Evolutionary conservation across 2,113 vertebrate genomes (phyloP).

Genomic region (Otis tarda): DNA sequence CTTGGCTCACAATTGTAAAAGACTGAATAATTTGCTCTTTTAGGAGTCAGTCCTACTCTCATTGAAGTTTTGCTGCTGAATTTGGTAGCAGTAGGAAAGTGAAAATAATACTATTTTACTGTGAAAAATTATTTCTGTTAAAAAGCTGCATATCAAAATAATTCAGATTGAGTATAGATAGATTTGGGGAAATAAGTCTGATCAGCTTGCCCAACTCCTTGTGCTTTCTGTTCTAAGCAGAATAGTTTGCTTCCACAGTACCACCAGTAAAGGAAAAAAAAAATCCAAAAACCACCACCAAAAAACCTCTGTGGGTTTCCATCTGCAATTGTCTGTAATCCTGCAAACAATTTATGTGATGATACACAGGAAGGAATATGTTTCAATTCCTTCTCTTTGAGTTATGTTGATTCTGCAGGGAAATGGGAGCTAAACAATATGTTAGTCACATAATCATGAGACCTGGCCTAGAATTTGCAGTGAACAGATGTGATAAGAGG

Average conservation of each 20-base stretch:
- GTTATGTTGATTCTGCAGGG: neutral
- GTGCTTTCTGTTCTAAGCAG: neutral
- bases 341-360: neutral
- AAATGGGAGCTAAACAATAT: neutral
- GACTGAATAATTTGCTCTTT: neutral
- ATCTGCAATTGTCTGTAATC: neutral
- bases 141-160: neutral
- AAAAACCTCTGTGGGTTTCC: neutral
- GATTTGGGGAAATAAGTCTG: neutral
- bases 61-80: neutral
- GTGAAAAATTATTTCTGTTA: neutral
- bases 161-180: neutral
- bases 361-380: conserved; percentile 50
- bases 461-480: neutral
- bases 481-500: neutral
- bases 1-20: neutral
- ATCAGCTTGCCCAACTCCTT: neutral
- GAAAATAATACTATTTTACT: neutral
- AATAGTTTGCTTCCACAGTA: neutral
- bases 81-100: neutral
- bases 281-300: neutral
- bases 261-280: neutral
- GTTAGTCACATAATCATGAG: neutral
- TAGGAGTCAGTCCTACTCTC: neutral
- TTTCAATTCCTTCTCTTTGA: conserved; percentile 27